Base-by-base conservation (phyloP, 1,140 invertebrate species). In the Popillia japonica region DNA sequence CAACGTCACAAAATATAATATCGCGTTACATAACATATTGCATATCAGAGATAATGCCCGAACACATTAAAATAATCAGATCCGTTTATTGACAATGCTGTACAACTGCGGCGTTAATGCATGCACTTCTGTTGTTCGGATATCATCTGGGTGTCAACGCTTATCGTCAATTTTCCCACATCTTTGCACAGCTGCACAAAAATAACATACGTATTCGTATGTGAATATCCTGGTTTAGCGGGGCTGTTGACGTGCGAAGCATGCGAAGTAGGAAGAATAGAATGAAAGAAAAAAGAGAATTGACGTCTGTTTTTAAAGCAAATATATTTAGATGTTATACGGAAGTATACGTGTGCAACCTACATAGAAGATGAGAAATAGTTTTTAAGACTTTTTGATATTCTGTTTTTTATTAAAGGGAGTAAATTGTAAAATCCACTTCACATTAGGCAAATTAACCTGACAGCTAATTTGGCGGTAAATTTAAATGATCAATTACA, bases 151-250 rank as follows among this genome's bases (percentile, higher is more conserved):
- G 17, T 55, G 48, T 55, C 48, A 55, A 2, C 14, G 61, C 27
- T 34, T 68, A 68, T 68, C 44, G 44, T 17, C 44, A 48, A 34
- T 34, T 34, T 48, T 48, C 44, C 44, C 44, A 48, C 44, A 48
- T 14, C 20, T 22, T 68, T 34, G 14, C 22, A 11, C 61, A 68
- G 61, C 61, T 68, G 61, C 61, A 34, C 11, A 23, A 10, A 68
- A 68, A 68, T 68, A 68, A 68, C 61, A 68, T 27, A 34, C 11
- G 22, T 10, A 68, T 68, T 34, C 22, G 7, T 34, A 68, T 68
- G 61, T 68, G 61, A 68, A 68, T 68, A 34, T 68, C 61, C 22
- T 68, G 20, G 22, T 23, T 68, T 68, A 68, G 22, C 22, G 17
- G 11, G 27, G 8, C 61, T 1, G 22, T 27, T 68, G 48, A 55